A percentile compares a stretch with the other conserved stretches of the same genome.
These are phyloP conservation scores for Thecophora atra DNA, from an alignment of 2,888 invertebrate genomes.

Conservation along the genomic window DNA sequence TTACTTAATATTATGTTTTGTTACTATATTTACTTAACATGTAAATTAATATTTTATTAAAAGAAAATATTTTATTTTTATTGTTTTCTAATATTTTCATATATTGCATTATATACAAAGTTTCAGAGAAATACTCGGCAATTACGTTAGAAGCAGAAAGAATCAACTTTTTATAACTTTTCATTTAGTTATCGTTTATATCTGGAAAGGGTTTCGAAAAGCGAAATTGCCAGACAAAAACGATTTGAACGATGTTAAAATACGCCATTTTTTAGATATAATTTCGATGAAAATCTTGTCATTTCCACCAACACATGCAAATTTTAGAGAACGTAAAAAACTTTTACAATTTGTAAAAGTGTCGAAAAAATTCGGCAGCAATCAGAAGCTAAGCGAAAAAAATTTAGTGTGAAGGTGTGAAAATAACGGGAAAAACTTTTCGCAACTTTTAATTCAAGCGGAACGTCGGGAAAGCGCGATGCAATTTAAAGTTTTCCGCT, in stretches of 20 bases:
- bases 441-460: conserved; percentile 36
- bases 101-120: too few species aligned
- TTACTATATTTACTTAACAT: too few species aligned
- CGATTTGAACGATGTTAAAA: not conserved
- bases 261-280: not conserved
- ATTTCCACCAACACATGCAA: conserved; percentile 21
- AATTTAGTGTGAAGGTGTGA: conserved; percentile 32
- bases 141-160: too few species aligned
- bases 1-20: too few species aligned
- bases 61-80: too few species aligned
- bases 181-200: too few species aligned
- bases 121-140: too few species aligned
- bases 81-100: too few species aligned
- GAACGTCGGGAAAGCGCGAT: conserved; percentile 24
- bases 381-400: conserved; percentile 38
- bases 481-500: conserved; percentile 37
- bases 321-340: conserved; percentile 24
- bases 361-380: conserved; percentile 36
- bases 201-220: too few species aligned
- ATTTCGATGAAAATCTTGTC: conserved; percentile 16
- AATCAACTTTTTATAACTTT: too few species aligned
- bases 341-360: conserved; percentile 35
- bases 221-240: not conserved
- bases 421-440: conserved; percentile 40
- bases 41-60: too few species aligned